Percentiles rank a stretch among this genome's conserved stretches.
These are phyloP conservation scores for Heterochromis multidens DNA, from an alignment of 2,113 vertebrate genomes.

Conservation along the genomic window DNA sequence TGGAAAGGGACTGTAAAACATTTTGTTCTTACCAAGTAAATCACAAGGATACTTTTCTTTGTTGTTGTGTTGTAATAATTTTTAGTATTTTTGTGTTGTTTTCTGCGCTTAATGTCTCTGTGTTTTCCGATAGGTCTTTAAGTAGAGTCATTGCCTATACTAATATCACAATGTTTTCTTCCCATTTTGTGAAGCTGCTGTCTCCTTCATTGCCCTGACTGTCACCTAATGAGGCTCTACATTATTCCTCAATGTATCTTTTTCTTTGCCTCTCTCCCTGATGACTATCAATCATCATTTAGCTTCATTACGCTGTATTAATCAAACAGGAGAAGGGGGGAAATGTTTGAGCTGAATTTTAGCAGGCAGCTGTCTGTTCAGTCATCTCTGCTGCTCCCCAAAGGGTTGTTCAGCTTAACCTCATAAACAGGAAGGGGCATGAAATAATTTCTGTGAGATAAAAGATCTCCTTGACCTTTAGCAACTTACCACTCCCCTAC, in stretches of 20 bases:
- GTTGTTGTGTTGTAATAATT: too few species aligned
- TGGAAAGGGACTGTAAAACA: too few species aligned
- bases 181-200: neutral
- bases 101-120: too few species aligned
- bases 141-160: too few species aligned
- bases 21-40: too few species aligned
- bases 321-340: conserved; percentile 25
- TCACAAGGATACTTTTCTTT: too few species aligned
- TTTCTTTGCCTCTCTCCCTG: conserved; percentile 3
- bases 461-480: conserved; percentile 1
- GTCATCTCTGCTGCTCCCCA: neutral
- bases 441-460: conserved; percentile 4
- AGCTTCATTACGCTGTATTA: conserved; percentile 52
- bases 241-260: neutral
- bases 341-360: conserved; percentile 18
- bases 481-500: neutral
- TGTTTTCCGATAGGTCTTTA: too few species aligned
- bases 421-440: conserved; percentile 14
- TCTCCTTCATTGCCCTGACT: neutral
- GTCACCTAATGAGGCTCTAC: neutral
- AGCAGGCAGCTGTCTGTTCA: neutral
- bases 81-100: too few species aligned
- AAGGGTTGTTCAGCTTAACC: neutral
- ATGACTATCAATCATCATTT: conserved; percentile 53
- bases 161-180: too few species aligned